Evolutionary conservation across 2,888 invertebrate species (phyloP).

Genomic region (Drosophila mercatorum): DNA sequence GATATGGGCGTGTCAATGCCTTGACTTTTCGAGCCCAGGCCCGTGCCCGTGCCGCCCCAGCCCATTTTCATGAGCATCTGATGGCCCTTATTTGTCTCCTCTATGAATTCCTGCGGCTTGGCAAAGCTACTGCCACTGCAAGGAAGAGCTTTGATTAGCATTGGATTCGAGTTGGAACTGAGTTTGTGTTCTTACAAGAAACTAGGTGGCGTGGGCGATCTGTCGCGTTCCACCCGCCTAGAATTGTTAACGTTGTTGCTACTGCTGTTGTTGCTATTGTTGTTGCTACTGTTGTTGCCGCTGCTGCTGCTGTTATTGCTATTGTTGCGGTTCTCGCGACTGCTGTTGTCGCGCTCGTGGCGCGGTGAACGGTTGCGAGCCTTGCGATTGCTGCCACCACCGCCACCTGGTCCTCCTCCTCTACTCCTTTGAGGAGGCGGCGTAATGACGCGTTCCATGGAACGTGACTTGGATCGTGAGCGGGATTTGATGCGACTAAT

Average conservation of each 20-base stretch:
- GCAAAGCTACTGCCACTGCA: constrained; percentile 81
- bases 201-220: constrained; percentile 88
- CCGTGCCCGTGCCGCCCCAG: constrained; percentile 95
- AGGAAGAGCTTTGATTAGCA: constrained; percentile 12
- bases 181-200: constrained; percentile 87
- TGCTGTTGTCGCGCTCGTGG: constrained; percentile 75
- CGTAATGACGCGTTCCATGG: constrained; percentile 57
- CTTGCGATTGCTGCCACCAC: constrained; percentile 78
- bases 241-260: constrained; percentile 74
- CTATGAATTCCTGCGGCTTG: constrained; percentile 88
- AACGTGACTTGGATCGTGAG: constrained; percentile 85
- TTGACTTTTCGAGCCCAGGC: constrained; percentile 96
- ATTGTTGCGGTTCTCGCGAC: constrained; percentile 59
- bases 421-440: constrained; percentile 60
- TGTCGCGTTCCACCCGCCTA: constrained; percentile 85
- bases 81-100: constrained; percentile 97
- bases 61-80: constrained; percentile 99
- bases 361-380: constrained; percentile 84
- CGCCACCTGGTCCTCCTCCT: constrained; percentile 13
- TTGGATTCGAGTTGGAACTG: neutral
- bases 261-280: constrained; percentile 38
- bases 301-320: constrained; percentile 9
- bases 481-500: constrained; percentile 85
- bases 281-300: constrained; percentile 31
- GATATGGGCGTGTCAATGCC: constrained; percentile 98